Percentiles rank a stretch among this genome's conserved stretches.
Conservation (phyloP, 2,797 vertebrate genomes). For the Oryzias sinensis region DNA sequence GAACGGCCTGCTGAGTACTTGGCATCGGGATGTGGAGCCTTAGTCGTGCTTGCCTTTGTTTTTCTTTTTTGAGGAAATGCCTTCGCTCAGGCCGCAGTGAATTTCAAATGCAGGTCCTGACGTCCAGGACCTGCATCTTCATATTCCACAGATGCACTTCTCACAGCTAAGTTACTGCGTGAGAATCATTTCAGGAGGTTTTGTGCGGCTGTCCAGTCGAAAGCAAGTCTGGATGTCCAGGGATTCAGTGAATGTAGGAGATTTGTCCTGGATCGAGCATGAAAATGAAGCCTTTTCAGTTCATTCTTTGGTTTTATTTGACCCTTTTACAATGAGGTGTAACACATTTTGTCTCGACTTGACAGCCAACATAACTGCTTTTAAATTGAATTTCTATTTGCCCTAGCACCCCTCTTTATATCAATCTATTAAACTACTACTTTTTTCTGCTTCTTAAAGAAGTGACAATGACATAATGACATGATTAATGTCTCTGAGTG, state of each 20-base stretch:
- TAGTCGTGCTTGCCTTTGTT: slow-evolving; percentile 39
- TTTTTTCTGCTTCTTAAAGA: not conserved
- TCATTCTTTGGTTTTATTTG: too few relatives aligned
- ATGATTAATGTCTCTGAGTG: slow-evolving; percentile 13
- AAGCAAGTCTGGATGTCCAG: slow-evolving; percentile 46
- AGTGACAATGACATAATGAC: not conserved
- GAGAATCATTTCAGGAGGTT: slow-evolving; percentile 63
- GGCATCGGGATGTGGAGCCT: slow-evolving; percentile 23
- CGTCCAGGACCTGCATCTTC: slow-evolving; percentile 13
- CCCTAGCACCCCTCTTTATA: not conserved
- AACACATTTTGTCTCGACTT: not conserved
- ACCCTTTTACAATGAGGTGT: not conserved
- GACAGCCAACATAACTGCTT: not conserved
- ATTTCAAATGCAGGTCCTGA: slow-evolving; percentile 47
- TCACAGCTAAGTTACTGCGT: slow-evolving; percentile 57
- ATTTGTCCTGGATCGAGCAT: slow-evolving; percentile 5
- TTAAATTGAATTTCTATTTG: not conserved
- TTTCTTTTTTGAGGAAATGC: slow-evolving; percentile 58
- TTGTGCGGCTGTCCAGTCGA: slow-evolving; percentile 57
- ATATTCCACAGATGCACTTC: slow-evolving; percentile 47
- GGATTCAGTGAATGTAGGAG: slow-evolving; percentile 23
- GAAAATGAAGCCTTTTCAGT: too few relatives aligned
- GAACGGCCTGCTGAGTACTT: slow-evolving; percentile 26
- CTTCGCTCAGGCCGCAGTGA: slow-evolving; percentile 36
- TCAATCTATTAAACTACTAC: not conserved